Evolutionary conservation across 2,888 invertebrate genomes (phyloP).

Genomic region (Dichetophora obliterata): DNA sequence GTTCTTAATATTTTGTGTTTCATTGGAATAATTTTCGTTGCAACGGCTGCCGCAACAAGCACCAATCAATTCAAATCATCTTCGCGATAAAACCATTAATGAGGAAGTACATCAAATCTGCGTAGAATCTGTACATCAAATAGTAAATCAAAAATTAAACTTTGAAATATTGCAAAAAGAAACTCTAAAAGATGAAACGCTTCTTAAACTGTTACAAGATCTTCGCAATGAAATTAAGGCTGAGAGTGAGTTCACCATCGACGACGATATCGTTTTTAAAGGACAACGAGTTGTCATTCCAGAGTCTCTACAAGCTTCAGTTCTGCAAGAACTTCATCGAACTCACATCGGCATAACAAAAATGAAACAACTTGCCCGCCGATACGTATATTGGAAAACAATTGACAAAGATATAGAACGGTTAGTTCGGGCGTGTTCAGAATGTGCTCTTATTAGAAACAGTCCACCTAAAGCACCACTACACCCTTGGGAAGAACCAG

Average conservation of each 20-base stretch:
- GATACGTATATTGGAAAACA: constrained; percentile 57
- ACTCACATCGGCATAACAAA: constrained; percentile 55
- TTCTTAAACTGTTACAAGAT: constrained; percentile 41
- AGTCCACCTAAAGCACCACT: constrained; percentile 38
- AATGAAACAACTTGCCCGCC: constrained; percentile 57
- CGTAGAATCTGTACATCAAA: constrained; percentile 41
- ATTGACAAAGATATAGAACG: constrained; percentile 57
- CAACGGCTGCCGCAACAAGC: no score
- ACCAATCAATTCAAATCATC: constrained; percentile 12
- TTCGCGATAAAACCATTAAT: constrained; percentile 25
- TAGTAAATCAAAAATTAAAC: background rate
- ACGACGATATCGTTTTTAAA: constrained; percentile 47
- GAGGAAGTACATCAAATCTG: constrained; percentile 39
- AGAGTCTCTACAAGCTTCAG: constrained; percentile 37
- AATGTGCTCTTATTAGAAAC: constrained; percentile 44
- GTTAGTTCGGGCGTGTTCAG: constrained; percentile 47
- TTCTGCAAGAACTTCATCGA: constrained; percentile 51
- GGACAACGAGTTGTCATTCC: constrained; percentile 49
- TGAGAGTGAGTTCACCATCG: constrained; percentile 25
- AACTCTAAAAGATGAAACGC: constrained; percentile 35
- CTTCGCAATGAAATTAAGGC: constrained; percentile 22
- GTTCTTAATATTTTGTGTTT: no score
- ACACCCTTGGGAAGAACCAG: constrained; percentile 44
- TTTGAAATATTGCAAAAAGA: constrained; percentile 27
- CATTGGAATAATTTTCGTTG: no score